Evolutionary conservation across 2,888 invertebrate genomes (phyloP).

Genomic region (Geotrupes spiniger): DNA sequence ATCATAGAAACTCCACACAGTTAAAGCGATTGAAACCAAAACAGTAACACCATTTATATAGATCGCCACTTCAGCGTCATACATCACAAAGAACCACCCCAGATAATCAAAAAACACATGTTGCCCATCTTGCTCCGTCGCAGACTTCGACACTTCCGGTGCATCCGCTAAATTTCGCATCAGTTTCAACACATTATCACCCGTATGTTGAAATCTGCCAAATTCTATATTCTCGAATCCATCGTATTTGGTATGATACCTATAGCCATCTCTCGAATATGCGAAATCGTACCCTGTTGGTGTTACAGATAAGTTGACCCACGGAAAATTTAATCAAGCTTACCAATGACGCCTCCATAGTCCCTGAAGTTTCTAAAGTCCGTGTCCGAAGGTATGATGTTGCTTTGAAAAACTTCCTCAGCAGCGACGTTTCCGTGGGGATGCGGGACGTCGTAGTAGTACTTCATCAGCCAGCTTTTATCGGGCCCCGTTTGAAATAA

Average conservation of each 20-base stretch:
- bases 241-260: conserved; percentile 64
- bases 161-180: conserved; percentile 44
- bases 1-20: conserved; percentile 15
- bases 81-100: conserved; percentile 36
- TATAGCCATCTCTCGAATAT: conserved; percentile 61
- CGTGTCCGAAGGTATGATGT: conserved; percentile 74
- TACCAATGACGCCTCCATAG: conserved; percentile 57
- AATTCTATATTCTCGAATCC: conserved; percentile 53
- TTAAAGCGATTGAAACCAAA: conserved; percentile 33
- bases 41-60: conserved; percentile 18
- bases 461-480: conserved; percentile 64
- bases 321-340: no score
- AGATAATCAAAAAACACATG: conserved; percentile 39
- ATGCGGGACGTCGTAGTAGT: conserved; percentile 55
- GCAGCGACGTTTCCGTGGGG: conserved; percentile 58
- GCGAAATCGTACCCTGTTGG: conserved; percentile 66
- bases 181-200: conserved; percentile 58
- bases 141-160: conserved; percentile 30
- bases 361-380: conserved; percentile 78
- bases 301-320: no score
- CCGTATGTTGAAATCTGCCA: conserved; percentile 64
- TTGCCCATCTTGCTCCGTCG: no score
- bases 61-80: conserved; percentile 26
- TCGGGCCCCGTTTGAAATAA: conserved; percentile 85
- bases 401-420: conserved; percentile 66